Conservation (phyloP, 2,888 invertebrate species). For the Tipula unca region DNA sequence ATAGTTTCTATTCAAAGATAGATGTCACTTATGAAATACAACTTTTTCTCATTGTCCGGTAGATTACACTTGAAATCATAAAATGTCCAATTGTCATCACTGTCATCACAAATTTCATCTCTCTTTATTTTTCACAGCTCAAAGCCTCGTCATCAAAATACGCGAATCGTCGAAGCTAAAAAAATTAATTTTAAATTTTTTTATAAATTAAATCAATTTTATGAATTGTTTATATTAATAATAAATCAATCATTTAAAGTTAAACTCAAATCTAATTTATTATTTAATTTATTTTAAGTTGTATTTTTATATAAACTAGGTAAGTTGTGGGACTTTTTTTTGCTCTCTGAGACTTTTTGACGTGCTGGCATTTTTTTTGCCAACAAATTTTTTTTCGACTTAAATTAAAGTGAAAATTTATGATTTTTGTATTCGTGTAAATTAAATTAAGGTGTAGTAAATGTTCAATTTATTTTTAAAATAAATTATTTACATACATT, state of each 20-base stretch:
- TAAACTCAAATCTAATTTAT: background rate
- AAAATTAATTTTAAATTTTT: background rate
- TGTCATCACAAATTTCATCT: conserved; percentile 17
- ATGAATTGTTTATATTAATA: background rate
- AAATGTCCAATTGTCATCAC: conserved; percentile 14
- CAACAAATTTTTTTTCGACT: conserved; percentile 15
- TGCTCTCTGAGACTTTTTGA: conserved; percentile 14
- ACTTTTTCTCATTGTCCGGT: background rate
- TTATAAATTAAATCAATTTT: background rate
- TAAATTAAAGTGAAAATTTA: background rate
- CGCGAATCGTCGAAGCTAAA: background rate
- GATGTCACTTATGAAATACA: background rate
- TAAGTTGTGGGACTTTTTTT: conserved; percentile 1
- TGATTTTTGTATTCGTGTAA: background rate
- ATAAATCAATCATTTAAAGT: background rate
- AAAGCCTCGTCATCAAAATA: conserved; percentile 19
- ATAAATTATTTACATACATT: background rate
- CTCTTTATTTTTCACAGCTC: conserved; percentile 19
- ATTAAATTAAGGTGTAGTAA: background rate
- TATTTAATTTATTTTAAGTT: background rate
- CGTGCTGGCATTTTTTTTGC: conserved; percentile 19
- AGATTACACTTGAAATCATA: background rate
- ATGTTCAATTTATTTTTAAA: background rate
- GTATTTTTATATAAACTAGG: background rate
- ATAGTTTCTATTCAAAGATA: background rate